A percentile compares a stretch with the other conserved stretches of the same genome.
Conservation (phyloP, 2,113 vertebrate genomes). For the Passer domesticus region DNA sequence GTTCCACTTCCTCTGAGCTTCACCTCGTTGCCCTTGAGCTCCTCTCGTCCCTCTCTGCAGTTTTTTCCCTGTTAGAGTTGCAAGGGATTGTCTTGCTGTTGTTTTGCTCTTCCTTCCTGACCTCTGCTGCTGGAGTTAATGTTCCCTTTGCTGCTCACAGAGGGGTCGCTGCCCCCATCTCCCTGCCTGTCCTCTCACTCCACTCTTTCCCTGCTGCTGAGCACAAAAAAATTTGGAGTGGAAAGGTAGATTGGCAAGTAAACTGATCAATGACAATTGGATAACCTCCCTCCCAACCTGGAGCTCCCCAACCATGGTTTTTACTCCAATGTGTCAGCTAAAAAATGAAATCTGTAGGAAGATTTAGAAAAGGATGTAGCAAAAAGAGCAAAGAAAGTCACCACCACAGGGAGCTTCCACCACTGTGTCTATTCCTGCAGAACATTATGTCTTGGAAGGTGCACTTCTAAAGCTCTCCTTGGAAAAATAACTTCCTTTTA, state of each 20-base stretch:
- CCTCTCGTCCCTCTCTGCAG: background rate
- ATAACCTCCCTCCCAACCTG: background rate
- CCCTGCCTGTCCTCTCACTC: background rate
- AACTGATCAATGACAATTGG: constrained; percentile 8
- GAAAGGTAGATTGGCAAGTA: background rate
- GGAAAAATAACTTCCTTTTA: background rate
- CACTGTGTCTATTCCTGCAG: background rate
- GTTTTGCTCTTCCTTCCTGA: background rate
- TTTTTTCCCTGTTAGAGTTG: background rate
- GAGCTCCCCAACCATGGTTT: background rate
- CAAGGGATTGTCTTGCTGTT: background rate
- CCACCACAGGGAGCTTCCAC: constrained; percentile 3
- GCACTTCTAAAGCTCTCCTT: background rate
- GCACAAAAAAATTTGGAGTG: background rate
- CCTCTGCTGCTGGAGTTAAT: background rate
- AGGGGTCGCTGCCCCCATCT: background rate
- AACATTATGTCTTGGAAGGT: background rate
- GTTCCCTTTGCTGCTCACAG: background rate
- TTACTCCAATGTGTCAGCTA: background rate
- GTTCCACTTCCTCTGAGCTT: constrained; percentile 18
- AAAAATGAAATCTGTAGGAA: background rate
- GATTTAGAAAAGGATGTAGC: background rate
- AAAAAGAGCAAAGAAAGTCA: constrained; percentile 8
- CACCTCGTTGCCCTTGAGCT: constrained; percentile 12
- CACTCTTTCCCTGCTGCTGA: background rate